phyloP scores from a whole-genome alignment of 2,113 vertebrate genomes.

The Centropristis striata region DNA sequence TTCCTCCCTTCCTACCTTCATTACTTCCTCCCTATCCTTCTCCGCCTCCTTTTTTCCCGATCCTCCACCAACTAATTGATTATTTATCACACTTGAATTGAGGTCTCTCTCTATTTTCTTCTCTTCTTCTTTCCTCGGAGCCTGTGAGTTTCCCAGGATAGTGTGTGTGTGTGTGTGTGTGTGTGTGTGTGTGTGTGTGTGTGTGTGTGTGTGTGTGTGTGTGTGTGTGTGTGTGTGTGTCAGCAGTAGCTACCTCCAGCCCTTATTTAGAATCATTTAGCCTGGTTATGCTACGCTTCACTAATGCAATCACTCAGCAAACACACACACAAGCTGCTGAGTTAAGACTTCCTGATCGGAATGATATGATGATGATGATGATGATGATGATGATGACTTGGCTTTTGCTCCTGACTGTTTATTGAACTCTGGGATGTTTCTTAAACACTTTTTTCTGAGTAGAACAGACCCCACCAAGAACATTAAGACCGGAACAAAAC shows the following conservation, averaged over 20 bases:
- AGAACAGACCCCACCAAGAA: not conserved
- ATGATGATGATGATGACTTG: not conserved
- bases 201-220: conserved; percentile 14
- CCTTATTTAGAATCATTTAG: conserved; percentile 52
- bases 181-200: conserved; percentile 20
- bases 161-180: conserved; percentile 3
- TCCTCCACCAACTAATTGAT: not conserved
- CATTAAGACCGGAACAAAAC: not conserved
- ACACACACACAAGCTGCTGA: conserved; percentile 27
- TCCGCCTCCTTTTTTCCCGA: not conserved
- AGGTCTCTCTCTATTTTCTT: not conserved
- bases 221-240: conserved; percentile 29
- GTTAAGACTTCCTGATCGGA: not conserved
- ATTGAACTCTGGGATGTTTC: not conserved
- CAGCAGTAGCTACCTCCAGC: conserved; percentile 40
- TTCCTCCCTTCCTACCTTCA: not conserved
- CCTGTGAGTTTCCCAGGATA: not conserved
- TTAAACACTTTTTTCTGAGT: not conserved
- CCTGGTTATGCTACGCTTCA: conserved; percentile 29
- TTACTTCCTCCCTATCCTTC: not conserved
- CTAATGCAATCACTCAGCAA: conserved; percentile 33
- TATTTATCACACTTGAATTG: not conserved
- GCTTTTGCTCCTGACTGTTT: not conserved
- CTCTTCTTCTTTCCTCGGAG: not conserved
- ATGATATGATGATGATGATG: not conserved